Evolutionary conservation across 2,113 vertebrate genomes (phyloP), one percentile per base, ranked within the genome.

Genomic region (Raja brachyura): DNA sequence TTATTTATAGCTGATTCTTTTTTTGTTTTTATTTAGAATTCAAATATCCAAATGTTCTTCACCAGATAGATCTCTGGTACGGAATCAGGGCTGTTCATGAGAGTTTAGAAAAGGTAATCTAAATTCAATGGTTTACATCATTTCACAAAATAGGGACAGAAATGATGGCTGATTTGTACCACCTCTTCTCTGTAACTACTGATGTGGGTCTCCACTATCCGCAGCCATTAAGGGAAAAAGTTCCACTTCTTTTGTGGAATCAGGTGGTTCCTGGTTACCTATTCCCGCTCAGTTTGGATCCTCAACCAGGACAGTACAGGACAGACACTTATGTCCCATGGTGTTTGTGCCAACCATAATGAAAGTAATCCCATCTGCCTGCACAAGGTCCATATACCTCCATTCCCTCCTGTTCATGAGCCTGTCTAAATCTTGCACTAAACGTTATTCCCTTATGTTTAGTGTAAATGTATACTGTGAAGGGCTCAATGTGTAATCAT

Each of bases 1-100:
- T 16, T 25, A 90, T 9, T 70, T 90, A n/a, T 25, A 18, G 33
- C 68, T 90, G 16, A 70, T 90, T 20, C 9, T 68, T 63, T 73
- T 11, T 33, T 25, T 39, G 2, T 25, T 90, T 90, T 4, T 70
- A 39, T 90, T 70, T 70, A 90, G 88, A 90, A 33, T 70, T 9
- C 8, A 70, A 39, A 90, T 90, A 70, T 39, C 88, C 88, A 90
- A 22, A 39, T 9, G 18, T 90, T 70, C 88, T 90, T 90, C 88
- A 90, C 88, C 88, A 90, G 66, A 39, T 90, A 5, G 63, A 90
- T 48, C 61, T 90, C 63, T 90, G 88, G 88, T 63, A 90, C 3
- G 88, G 88, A 7, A 25, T 90, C 28, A 31, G 33, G 70, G 31
- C 63, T 90, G 33, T 90, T 25, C 61, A 90, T 0, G 20, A 90